Percentiles rank a stretch among this genome's conserved stretches.
Evolutionary conservation across 2,888 invertebrate genomes (phyloP).

Genomic region (Pyrochroa serraticornis): DNA sequence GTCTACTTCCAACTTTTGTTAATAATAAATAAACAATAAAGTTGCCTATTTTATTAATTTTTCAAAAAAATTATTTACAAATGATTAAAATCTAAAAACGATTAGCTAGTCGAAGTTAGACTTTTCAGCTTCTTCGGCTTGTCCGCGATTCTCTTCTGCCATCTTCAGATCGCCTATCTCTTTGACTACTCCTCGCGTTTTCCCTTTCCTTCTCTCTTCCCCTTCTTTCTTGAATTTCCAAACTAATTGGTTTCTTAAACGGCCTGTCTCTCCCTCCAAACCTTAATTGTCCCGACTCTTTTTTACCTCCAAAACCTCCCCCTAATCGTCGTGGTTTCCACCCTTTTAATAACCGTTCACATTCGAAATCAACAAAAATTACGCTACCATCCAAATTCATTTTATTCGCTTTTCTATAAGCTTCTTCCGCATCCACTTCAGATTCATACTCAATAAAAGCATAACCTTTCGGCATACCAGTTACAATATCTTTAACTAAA

Average conservation of each 20-base stretch:
- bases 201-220: slow-evolving; percentile 22
- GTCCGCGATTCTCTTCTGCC: not conserved
- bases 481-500: slow-evolving; percentile 80
- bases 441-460: slow-evolving; percentile 83
- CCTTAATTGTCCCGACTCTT: slow-evolving; percentile 84
- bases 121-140: not conserved
- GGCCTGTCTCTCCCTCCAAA: slow-evolving; percentile 84
- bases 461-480: slow-evolving; percentile 78
- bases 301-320: slow-evolving; percentile 86
- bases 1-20: no score
- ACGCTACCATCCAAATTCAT: slow-evolving; percentile 69
- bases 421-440: slow-evolving; percentile 65
- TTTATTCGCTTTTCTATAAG: slow-evolving; percentile 66
- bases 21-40: no score
- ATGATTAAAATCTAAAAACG: no score
- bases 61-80: no score
- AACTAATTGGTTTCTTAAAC: slow-evolving; percentile 69
- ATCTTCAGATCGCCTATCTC: not conserved
- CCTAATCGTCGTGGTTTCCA: slow-evolving; percentile 88
- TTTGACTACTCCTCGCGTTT: not conserved
- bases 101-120: not conserved
- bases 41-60: no score
- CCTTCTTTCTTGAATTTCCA: slow-evolving; percentile 49
- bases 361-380: slow-evolving; percentile 80
- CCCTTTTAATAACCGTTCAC: slow-evolving; percentile 71